Base-by-base conservation (phyloP, 2,888 invertebrate genomes). In the Mechanitis mazaeus region DNA sequence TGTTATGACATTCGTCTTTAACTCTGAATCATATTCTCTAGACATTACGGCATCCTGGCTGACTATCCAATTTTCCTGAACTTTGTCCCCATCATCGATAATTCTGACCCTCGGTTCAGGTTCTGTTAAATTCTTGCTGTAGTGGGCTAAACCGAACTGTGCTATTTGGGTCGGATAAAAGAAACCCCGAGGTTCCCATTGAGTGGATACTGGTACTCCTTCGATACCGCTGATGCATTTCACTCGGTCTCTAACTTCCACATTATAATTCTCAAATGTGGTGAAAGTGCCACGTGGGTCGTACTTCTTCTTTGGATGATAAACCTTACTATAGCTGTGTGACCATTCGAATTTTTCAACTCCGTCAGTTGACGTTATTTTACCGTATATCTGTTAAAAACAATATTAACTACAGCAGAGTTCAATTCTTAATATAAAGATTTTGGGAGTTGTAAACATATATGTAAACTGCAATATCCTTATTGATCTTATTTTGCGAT, bases 91-190 rank as follows among this genome's bases (percentile, higher is more conserved):
- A 78, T 97, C 95, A 73, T 97, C 97, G 7, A 97, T 71, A 0
- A 83, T 64, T 56, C 92, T 93, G 66, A 93, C 89, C 56, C 94
- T 91, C 0, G 97, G 96, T 70, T 95, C 94, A 0, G 95, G 94
- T 74, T 97, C 97, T 0, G 95, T 95, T 12, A 98, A 85, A 83
- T 97, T 96, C 84, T 98, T 98, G 84, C 97, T 98, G 84, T 97
- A 99, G 86, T 99, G 99, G 9, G 98, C 97, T 61, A 99, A 86
- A 0, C 97, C 99, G 82, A 97, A 99, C 83, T 99, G 99, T 5
- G 99, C 98, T 69, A 99, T 98, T 89, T 99, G 99, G 1, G 98
- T 99, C 0, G 99, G 98, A 87, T 99, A 99, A 84, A 95, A 97
- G 84, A 99, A 98, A 0, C 99, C 99, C 67, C 94, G 93, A 45